Base-by-base conservation (phyloP, 2,888 invertebrate genomes). In the Ectropis crepuscularia region DNA sequence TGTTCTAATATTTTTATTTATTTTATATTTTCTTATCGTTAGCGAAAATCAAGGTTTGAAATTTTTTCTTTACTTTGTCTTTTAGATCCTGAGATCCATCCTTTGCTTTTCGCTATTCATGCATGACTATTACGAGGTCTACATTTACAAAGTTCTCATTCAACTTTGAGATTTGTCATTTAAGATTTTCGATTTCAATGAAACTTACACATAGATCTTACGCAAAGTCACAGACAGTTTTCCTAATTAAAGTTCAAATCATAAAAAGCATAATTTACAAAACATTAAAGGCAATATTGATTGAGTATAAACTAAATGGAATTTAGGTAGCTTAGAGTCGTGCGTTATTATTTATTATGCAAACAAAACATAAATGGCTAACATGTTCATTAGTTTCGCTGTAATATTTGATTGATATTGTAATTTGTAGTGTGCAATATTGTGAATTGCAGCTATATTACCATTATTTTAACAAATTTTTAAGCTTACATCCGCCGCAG, bases 1-100 rank as follows among this genome's bases (percentile, higher is more conserved):
- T 89, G 87, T 90, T 81, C 82, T 81, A 84, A 78, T 83, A 74
- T 72, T 74, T 72, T 72, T 66, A 70, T 71, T 75, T 65, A 74
- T 72, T 75, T 64, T 74, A 75, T 68, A 72, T 75, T 69, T 70
- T 68, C 54, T 63, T 66, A 63, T 63, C 41, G 75, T 76, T 80
- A 72, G 76, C 75, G 73, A 74, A 74, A 75, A 74, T 70, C 78
- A 73, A 75, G 65, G 67, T 74, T 70, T 68, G 68, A 68, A 48
- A 57, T 49, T 59, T 68, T 53, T 53, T 28, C 43, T 64, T 55
- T 67, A 65, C 46, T 69, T 62, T 48, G 42, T 60, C 55, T 61
- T 67, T 62, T 70, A 66, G 65, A 68, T 49, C 57, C 50, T 54
- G 53, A 60, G 46, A 61, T 53, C 43, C 64, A 58, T 53, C 66